Evolutionary conservation across 2,113 vertebrate species (phyloP).

Genomic region (Rafetus swinhoei): DNA sequence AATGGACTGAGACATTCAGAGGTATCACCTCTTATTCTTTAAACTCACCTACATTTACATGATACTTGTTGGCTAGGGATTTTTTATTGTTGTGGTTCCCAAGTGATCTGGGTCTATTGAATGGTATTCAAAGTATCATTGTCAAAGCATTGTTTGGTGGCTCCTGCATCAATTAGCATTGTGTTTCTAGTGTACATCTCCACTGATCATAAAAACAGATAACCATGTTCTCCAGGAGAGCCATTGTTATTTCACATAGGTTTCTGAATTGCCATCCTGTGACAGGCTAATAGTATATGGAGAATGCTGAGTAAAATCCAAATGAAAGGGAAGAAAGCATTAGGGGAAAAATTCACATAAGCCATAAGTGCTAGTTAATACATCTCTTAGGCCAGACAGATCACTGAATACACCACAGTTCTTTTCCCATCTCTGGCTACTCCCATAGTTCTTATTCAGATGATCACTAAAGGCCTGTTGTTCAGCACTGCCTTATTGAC

Average conservation of each 20-base stretch:
- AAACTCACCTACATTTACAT: neutral
- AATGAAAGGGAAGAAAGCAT: neutral
- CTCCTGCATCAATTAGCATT: neutral
- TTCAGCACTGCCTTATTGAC: neutral
- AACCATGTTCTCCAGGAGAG: slow-evolving; percentile 12
- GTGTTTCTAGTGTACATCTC: slow-evolving; percentile 34
- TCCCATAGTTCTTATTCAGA: slow-evolving; percentile 15
- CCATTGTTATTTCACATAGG: slow-evolving; percentile 27
- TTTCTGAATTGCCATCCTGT: slow-evolving; percentile 43
- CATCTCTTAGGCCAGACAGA: neutral
- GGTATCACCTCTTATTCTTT: neutral
- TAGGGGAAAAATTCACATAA: slow-evolving; percentile 34
- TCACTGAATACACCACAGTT: slow-evolving; percentile 11
- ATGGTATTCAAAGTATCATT: neutral
- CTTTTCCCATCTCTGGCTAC: neutral
- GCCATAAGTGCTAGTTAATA: neutral
- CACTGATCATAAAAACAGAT: slow-evolving; percentile 33
- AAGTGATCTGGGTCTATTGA: slow-evolving; percentile 20
- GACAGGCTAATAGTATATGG: neutral
- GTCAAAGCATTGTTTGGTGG: neutral
- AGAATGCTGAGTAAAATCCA: slow-evolving; percentile 15
- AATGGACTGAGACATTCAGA: neutral
- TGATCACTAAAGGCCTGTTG: neutral
- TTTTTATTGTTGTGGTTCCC: slow-evolving; percentile 1
- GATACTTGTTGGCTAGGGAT: neutral